Percentiles rank a stretch among this genome's conserved stretches.
Conservation (phyloP, 2,797 vertebrate species). For the Muscicapa comitata region DNA sequence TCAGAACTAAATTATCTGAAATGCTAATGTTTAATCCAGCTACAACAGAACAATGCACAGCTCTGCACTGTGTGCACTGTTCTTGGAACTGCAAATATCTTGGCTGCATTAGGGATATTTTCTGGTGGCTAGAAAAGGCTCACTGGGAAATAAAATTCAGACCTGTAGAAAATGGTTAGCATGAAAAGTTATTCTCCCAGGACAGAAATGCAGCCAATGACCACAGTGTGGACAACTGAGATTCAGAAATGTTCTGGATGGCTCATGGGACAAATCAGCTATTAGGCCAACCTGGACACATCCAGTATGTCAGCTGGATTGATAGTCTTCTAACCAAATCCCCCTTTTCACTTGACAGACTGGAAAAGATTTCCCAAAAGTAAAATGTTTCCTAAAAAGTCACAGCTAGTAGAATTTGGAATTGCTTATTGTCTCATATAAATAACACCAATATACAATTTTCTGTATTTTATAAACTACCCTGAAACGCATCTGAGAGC, state of each 20-base stretch:
- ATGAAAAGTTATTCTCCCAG: not conserved
- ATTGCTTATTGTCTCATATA: not conserved
- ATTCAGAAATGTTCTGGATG: not conserved
- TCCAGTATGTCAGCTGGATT: not conserved
- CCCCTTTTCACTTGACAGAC: not conserved
- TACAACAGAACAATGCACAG: not conserved
- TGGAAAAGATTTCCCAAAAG: not conserved
- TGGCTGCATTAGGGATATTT: not conserved
- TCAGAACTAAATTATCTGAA: not conserved
- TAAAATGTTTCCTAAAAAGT: not conserved
- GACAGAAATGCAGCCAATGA: not conserved
- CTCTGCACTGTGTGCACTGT: not conserved
- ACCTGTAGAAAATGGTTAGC: not conserved
- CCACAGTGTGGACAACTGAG: not conserved
- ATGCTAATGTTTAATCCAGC: not conserved
- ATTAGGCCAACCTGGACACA: not conserved
- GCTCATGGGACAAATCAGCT: not conserved
- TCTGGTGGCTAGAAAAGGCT: not conserved
- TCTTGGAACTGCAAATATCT: not conserved
- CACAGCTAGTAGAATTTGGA: not conserved
- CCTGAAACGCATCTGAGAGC: not conserved
- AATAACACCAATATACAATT: not conserved
- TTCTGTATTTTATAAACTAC: not conserved
- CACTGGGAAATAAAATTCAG: not conserved
- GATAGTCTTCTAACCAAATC: not conserved